Conservation (phyloP, 2,888 invertebrate species). For the Synanthedon andrenaeformis region DNA sequence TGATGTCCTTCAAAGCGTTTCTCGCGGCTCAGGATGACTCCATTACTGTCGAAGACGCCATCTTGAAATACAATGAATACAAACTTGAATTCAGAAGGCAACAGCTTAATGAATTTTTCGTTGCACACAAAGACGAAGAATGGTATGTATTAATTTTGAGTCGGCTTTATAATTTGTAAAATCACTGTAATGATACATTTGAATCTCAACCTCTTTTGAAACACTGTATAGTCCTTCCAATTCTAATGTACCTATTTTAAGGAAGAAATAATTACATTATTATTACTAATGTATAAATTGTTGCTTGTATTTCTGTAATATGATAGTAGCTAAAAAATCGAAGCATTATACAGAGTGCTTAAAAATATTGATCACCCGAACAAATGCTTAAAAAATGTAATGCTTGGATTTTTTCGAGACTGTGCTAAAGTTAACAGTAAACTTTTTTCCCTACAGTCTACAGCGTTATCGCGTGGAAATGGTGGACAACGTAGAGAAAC, state of each 20-base stretch:
- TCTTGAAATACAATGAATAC: constrained; percentile 97
- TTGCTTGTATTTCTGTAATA: constrained; percentile 7
- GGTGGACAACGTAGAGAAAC: constrained; percentile 62
- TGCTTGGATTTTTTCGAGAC: constrained; percentile 57
- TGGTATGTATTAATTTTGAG: constrained; percentile 79
- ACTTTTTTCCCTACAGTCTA: constrained; percentile 71
- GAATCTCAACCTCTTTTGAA: no score
- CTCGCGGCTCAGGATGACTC: constrained; percentile 96
- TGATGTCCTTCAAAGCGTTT: constrained; percentile 98
- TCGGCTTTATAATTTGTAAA: neutral
- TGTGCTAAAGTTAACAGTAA: constrained; percentile 60
- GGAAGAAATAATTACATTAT: neutral
- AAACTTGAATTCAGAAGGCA: constrained; percentile 96
- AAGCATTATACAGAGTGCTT: constrained; percentile 27
- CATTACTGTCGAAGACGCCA: constrained; percentile 96
- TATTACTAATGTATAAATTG: neutral
- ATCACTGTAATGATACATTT: no score
- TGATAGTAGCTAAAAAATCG: constrained; percentile 58
- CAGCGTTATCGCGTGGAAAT: constrained; percentile 62
- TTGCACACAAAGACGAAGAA: constrained; percentile 99
- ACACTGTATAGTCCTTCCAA: no score
- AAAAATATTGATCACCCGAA: neutral
- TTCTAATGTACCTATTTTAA: neutral
- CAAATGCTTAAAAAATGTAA: constrained; percentile 12
- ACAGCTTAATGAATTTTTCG: constrained; percentile 98